Conservation (phyloP, 2,113 vertebrate genomes). For the Dromaius novaehollandiae region DNA sequence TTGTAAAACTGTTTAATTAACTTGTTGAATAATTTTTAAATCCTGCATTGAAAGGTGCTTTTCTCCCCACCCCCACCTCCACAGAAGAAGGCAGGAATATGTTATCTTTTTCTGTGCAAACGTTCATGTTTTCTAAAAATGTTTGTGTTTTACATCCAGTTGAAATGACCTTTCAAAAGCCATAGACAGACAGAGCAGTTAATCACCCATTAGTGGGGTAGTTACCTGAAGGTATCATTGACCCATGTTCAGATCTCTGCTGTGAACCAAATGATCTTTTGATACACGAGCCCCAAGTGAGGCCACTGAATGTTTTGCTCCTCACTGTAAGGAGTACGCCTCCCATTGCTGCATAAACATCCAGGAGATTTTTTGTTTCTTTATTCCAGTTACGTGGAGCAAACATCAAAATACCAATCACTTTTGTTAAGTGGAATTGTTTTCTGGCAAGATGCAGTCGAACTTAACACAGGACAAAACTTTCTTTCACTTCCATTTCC, state of each 20-base stretch:
- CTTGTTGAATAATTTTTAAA: neutral
- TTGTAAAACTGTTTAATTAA: neutral
- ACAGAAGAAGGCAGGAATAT: neutral
- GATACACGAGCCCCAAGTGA: neutral
- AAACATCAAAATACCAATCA: neutral
- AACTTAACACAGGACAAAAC: neutral
- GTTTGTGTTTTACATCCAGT: neutral
- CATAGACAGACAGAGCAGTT: neutral
- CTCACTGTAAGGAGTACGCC: neutral
- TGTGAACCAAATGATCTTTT: neutral
- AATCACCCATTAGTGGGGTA: neutral
- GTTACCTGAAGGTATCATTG: neutral
- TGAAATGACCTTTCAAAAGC: neutral
- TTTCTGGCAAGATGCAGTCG: neutral
- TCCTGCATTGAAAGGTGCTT: neutral
- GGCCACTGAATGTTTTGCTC: neutral
- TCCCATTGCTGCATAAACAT: neutral
- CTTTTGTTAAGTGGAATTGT: neutral
- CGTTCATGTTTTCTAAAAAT: neutral
- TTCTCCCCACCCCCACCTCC: neutral
- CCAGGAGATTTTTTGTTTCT: neutral
- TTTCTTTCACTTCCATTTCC: neutral
- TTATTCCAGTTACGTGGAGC: neutral
- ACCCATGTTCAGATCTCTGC: neutral
- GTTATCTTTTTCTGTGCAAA: neutral